phyloP scores from a whole-genome alignment of 1,140 invertebrate species.

The Cotesia vestalis region DNA sequence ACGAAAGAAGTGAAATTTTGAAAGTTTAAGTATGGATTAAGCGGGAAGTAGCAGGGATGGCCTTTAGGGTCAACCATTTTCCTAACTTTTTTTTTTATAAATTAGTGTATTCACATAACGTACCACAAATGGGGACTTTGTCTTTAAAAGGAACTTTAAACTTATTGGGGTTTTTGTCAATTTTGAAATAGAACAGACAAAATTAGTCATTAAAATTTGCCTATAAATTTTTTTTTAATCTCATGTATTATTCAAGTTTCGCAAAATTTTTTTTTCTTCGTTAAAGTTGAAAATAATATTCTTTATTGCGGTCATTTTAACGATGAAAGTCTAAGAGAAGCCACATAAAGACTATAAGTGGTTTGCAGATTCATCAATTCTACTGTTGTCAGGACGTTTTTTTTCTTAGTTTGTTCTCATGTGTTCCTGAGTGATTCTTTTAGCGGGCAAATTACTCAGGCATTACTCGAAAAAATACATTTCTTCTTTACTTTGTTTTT shows the following conservation, averaged over 20 bases:
- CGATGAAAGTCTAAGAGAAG: conserved; percentile 42
- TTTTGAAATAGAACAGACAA: no score
- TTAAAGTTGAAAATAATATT: conserved; percentile 43
- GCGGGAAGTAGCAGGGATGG: no score
- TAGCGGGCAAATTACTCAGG: conserved; percentile 46
- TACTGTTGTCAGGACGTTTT: conserved; percentile 21
- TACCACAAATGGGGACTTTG: no score
- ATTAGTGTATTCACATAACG: no score
- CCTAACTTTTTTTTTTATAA: not conserved
- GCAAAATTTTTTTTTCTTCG: conserved; percentile 35
- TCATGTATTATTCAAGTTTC: no score
- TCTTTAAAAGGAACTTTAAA: no score
- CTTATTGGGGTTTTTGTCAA: no score
- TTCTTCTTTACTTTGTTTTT: conserved; percentile 19
- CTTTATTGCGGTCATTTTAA: conserved; percentile 9
- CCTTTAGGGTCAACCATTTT: no score
- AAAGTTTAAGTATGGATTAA: no score
- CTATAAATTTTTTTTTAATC: not conserved
- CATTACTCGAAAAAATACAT: conserved; percentile 35
- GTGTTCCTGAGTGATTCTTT: conserved; percentile 39
- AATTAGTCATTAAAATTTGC: not conserved
- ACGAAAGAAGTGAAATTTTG: no score
- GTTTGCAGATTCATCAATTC: conserved; percentile 41
- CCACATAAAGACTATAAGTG: conserved; percentile 53
- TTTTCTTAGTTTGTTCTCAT: conserved; percentile 18